Base-by-base conservation (phyloP, 2,797 vertebrate genomes). In the Liparis tanakae region DNA sequence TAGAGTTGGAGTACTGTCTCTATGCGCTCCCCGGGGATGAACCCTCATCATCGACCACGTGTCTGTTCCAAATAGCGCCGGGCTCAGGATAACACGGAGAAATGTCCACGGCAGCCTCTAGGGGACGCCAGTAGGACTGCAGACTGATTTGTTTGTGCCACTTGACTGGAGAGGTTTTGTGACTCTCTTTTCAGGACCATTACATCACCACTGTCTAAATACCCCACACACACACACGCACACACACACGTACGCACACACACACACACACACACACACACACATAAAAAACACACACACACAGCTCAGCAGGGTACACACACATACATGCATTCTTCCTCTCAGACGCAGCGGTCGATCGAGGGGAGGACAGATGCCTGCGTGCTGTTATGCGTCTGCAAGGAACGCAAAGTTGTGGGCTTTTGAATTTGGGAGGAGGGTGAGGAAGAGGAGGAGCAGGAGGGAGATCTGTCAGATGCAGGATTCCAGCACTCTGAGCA, bases 401-500 rank as follows among this genome's bases (percentile, higher is more conserved):
- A 3, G 4, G 0, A 61, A 20, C 3, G 3, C 75, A 66, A 84
- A 82, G 79, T 88, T 87, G 51, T 46, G 64, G 43, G 55, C 44
- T 14, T 84, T 55, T 79, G 43, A 67, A 79, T 75, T 55, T 53
- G 65, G 77, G 69, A 74, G 72, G 17, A 25, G 34, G 25, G 34
- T 34, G 74, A 64, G 36, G 70, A 67, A 43, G 61, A 79, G 51
- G 43, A 76, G 53, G 61, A 60, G 20, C 51, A 76, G 57, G 57
- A 82, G 67, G 75, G 41, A 43, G 67, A 74, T 80, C 79, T 82
- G 82, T 85, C 55, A 33, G 72, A 74, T 85, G 88, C 87, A 89
- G 91, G 85, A 92, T 92, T 92, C 91, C 90, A 91, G 89, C 91
- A 92, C 89, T 92, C 88, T 85, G 86, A 84, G 91, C 85, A 90